Evolutionary conservation across 2,888 invertebrate species (phyloP).

Genomic region (Phytoseiulus persimilis): DNA sequence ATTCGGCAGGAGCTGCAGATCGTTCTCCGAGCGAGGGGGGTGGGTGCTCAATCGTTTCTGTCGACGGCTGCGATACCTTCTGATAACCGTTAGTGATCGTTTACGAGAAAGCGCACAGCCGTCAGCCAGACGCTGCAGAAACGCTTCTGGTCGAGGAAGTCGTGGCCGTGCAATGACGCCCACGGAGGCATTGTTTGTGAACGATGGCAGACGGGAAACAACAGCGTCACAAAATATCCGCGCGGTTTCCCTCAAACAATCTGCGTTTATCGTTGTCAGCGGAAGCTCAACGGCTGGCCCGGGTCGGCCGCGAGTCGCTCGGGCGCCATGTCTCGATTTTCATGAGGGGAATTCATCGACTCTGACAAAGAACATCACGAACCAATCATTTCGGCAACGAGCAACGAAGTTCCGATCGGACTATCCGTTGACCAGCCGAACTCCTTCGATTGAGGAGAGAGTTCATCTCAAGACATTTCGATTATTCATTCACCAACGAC

Average conservation of each 20-base stretch:
- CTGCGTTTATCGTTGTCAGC: background rate
- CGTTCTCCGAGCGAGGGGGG: no score
- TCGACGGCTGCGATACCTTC: no score
- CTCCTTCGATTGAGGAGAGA: background rate
- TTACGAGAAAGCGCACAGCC: no score
- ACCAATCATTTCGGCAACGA: background rate
- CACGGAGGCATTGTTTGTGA: background rate
- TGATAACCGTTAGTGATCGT: background rate
- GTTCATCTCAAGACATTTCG: background rate
- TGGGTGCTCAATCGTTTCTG: no score
- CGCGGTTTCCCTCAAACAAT: background rate
- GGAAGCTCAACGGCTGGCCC: background rate
- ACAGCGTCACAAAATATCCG: background rate
- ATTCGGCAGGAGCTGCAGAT: no score
- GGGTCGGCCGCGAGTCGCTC: no score
- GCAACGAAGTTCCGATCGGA: background rate
- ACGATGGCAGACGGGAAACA: background rate
- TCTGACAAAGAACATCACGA: background rate
- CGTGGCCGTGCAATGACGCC: background rate
- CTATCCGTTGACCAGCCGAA: background rate
- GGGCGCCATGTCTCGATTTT: background rate
- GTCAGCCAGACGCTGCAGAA: no score
- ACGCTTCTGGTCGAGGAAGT: background rate
- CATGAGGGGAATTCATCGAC: background rate
- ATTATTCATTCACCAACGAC: background rate